Evolutionary conservation across 2,113 vertebrate genomes (phyloP).

Genomic region (Rhombomys opimus): DNA sequence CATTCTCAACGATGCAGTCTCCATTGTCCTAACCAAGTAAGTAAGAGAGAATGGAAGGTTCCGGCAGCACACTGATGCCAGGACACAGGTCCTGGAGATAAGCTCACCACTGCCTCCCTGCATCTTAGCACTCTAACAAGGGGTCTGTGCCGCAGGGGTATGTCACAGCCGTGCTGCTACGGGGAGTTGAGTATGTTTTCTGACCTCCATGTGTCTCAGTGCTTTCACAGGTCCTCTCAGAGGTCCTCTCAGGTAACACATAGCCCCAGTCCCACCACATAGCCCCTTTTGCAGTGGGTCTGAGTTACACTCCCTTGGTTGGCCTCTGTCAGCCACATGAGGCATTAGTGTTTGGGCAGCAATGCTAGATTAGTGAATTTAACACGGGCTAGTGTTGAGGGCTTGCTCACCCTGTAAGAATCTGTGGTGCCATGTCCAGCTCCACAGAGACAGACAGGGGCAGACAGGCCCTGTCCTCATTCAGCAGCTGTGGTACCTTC

Average conservation of each 20-base stretch:
- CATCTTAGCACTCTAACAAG: background rate
- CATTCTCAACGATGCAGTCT: conserved; percentile 98
- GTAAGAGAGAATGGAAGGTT: conserved; percentile 53
- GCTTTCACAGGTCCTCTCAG: background rate
- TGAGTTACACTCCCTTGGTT: background rate
- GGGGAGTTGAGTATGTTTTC: background rate
- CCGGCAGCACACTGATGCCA: accelerated
- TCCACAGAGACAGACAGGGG: too few species aligned
- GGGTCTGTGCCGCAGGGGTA: background rate
- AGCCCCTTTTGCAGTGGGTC: background rate
- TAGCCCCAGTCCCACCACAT: background rate
- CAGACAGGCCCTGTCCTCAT: background rate
- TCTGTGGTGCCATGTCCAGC: background rate
- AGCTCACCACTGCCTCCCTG: background rate
- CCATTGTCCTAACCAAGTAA: conserved; percentile 99
- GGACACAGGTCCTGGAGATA: background rate
- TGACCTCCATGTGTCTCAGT: background rate
- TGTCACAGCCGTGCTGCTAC: background rate
- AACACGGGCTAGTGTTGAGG: background rate
- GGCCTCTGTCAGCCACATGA: background rate
- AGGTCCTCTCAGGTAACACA: too few species aligned
- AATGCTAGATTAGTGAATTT: background rate
- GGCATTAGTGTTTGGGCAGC: background rate
- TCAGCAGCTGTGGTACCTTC: background rate
- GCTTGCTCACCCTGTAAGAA: background rate